phyloP scores from a whole-genome alignment of 2,888 invertebrate species.

The Pycnomerus fuliginosus region DNA sequence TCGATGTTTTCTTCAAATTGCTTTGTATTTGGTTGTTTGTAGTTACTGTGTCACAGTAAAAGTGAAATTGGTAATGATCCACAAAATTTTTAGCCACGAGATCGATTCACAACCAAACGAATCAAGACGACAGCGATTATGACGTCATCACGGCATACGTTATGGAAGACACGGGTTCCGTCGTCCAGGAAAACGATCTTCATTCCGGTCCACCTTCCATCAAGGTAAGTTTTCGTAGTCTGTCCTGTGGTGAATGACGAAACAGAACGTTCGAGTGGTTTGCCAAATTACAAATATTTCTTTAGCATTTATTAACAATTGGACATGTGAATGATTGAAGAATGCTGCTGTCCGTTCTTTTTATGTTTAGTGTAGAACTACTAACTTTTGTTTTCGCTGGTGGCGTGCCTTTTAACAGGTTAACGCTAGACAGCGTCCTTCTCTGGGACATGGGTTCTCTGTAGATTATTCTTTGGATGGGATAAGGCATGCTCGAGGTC shows the following conservation, averaged over 20 bases:
- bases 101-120: constrained; percentile 53
- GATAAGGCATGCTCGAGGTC: constrained; percentile 54
- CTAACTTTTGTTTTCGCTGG: constrained; percentile 49
- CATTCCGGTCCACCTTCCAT: constrained; percentile 77
- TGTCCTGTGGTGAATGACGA: neutral
- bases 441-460: constrained; percentile 53
- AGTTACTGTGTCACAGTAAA: neutral
- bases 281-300: neutral
- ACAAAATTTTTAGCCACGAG: neutral
- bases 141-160: constrained; percentile 74
- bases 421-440: constrained; percentile 53
- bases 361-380: constrained; percentile 17
- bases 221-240: constrained; percentile 62
- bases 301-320: constrained; percentile 4
- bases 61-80: constrained; percentile 52
- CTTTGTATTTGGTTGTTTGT: too few relatives aligned
- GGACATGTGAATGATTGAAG: constrained; percentile 10
- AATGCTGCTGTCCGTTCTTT: constrained; percentile 8
- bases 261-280: neutral
- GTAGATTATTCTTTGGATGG: constrained; percentile 56
- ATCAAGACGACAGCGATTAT: constrained; percentile 80
- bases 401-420: constrained; percentile 51
- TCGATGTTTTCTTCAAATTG: too few relatives aligned
- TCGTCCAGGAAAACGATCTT: constrained; percentile 75
- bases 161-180: constrained; percentile 84